Evolutionary conservation across 1,140 invertebrate species (phyloP).

Genomic region (Drosophila pruinosa): DNA sequence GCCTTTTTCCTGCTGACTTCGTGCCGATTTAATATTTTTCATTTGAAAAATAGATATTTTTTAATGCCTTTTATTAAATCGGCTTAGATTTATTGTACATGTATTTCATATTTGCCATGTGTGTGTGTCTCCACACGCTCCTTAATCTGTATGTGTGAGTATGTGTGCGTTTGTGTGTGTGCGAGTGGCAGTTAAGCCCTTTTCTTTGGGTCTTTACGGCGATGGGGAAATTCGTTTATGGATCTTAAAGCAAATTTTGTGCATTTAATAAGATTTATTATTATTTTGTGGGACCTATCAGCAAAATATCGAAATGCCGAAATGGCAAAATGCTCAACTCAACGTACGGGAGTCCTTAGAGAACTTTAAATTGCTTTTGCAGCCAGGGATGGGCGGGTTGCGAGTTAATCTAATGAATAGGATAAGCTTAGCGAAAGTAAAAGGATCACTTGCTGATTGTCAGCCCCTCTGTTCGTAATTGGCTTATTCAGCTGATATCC

Average conservation of each 20-base stretch:
- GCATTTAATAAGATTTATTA: constrained; percentile 60
- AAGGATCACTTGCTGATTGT: constrained; percentile 7
- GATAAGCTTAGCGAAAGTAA: constrained; percentile 22
- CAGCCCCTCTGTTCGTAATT: not conserved
- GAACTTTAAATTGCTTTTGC: constrained; percentile 37
- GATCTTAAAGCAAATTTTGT: constrained; percentile 54
- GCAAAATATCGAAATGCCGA: not conserved
- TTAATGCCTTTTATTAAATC: constrained; percentile 78
- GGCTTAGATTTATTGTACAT: constrained; percentile 74
- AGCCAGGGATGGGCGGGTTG: not conserved
- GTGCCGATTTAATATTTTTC: constrained; percentile 72
- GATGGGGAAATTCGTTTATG: constrained; percentile 55
- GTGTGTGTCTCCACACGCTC: not conserved
- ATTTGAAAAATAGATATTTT: constrained; percentile 77
- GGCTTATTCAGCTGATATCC: not conserved
- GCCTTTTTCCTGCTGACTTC: constrained; percentile 44
- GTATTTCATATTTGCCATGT: constrained; percentile 28
- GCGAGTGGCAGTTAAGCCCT: constrained; percentile 47
- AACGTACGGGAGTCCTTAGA: constrained; percentile 5
- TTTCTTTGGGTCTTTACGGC: constrained; percentile 45
- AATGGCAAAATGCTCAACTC: not conserved
- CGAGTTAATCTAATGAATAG: constrained; percentile 41
- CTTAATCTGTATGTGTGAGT: not conserved
- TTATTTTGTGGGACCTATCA: constrained; percentile 19
- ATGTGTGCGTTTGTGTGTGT: constrained; percentile 13